These are phyloP conservation scores for Paradisaea rubra DNA, from an alignment of 2,113 vertebrate species.

Conservation along the genomic window DNA sequence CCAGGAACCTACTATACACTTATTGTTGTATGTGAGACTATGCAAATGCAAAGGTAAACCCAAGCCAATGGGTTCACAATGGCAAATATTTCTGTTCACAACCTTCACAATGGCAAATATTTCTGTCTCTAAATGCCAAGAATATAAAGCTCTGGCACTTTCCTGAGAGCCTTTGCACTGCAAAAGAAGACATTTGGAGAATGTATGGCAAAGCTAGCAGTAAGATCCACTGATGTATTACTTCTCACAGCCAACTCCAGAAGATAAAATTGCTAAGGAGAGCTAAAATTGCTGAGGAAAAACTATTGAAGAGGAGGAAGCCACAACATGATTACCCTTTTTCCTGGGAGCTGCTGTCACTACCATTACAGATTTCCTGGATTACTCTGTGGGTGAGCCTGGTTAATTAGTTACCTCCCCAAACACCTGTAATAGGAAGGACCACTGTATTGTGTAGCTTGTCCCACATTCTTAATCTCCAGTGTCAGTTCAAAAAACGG, in stretches of 20 bases:
- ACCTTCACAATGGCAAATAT: background rate
- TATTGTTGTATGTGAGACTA: background rate
- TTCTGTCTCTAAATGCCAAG: background rate
- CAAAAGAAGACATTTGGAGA: background rate
- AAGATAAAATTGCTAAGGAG: background rate
- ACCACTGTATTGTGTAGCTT: background rate
- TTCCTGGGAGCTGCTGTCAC: background rate
- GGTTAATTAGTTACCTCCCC: background rate
- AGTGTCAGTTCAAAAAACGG: background rate
- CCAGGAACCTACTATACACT: background rate
- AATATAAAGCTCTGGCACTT: background rate
- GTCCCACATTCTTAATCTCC: background rate
- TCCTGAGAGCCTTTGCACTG: background rate
- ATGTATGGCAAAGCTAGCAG: background rate
- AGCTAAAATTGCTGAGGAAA: background rate
- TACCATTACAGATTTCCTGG: background rate
- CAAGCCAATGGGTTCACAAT: background rate
- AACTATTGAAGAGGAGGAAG: background rate
- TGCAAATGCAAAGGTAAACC: background rate
- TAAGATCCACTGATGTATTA: background rate
- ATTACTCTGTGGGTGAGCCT: background rate
- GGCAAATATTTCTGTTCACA: background rate
- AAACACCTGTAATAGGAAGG: background rate
- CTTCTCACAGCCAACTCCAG: background rate
- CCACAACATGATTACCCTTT: background rate